Base-by-base conservation (phyloP, 1,140 invertebrate genomes). In the Calliopsis andreniformis region DNA sequence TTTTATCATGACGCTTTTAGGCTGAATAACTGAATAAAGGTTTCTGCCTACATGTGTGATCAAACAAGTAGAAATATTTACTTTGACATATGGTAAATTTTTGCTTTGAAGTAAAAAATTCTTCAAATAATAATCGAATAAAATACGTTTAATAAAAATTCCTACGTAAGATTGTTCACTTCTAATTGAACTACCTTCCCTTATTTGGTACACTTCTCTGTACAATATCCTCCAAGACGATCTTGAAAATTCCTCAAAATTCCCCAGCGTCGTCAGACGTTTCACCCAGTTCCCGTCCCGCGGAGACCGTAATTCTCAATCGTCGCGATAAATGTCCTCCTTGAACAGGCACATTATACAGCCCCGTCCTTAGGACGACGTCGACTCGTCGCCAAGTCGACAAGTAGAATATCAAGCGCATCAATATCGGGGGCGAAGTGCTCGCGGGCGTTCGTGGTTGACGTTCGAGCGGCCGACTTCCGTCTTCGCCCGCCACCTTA, bases 401-500 rank as follows among this genome's bases (percentile, higher is more conserved):
- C 0, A 6, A 25, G 20, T 14, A 6, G 6, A 14, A 55, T 18
- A 20, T 30, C 5, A 35, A 64, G 16, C 7, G 16, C 30, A 32
- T 42, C 64, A 39, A 68, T 78, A 66, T 45, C 32, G 3, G 8
- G 8, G 18, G 51, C 51, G 18, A 43, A 49, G 45, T 43, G 78
- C 49, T 61, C 35, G 28, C 30, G 6, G 58, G 78, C 51, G 47
- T 32, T 14, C 23, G 23, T 25, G 8, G 55, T 20, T 43, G 80
- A 51, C 67, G 80, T 80, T 30, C 63, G 28, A 47, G 66, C 47
- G 55, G 32, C 53, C 45, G 78, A 78, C 66, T 83, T 84, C 66
- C 82, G 83, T 80, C 83, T 61, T 72, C 53, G 82, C 51, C 28
- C 39, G 47, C 45, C 66, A 69, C 73, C 72, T 84, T 84, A 84